Base-by-base conservation (phyloP, 1,140 invertebrate genomes). In the Chymomyza costata region DNA sequence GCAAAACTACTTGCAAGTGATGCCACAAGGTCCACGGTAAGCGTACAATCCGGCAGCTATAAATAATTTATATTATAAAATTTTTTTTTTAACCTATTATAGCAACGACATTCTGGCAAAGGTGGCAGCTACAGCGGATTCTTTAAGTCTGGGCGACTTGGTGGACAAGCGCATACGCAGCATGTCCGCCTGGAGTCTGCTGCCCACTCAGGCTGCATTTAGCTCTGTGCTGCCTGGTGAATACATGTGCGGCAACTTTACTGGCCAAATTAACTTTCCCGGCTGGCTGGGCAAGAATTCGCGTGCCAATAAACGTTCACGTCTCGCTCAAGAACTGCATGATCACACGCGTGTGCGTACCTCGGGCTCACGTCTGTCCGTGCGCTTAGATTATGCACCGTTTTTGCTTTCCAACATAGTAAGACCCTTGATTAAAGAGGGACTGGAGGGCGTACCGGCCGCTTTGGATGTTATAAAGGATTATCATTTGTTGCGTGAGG, bases 231-330 rank as follows among this genome's bases (percentile, higher is more conserved):
- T 99, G 35, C 98, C 98, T 0, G 95, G 97, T 0, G 90, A 93
- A 65, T 87, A 91, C 19, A 90, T 99, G 90, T 89, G 91, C 28
- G 97, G 97, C 1, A 87, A 92, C 73, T 86, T 97, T 14, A 86
- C 86, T 1, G 89, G 89, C 0, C 92, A 93, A 87, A 93, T 97
- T 6, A 90, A 93, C 67, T 99, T 99, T 86, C 97, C 98, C 2
- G 85, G 89, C 13, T 99, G 97, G 97, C 90, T 99, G 19, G 98
- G 98, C 0, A 96, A 97, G 86, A 96, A 97, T 88, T 99, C 97
- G 0, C 92, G 89, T 43, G 88, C 89, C 41, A 91, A 87, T 59
- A 98, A 98, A 87, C 90, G 94, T 73, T 89, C 93, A 30, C 87
- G 97, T 18, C 86, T 97, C n/a, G 86, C 92, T 10, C 92, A 94